Conservation (phyloP, 35 echinoderm and acorn worm genomes). For the Lytechinus pictus region DNA sequence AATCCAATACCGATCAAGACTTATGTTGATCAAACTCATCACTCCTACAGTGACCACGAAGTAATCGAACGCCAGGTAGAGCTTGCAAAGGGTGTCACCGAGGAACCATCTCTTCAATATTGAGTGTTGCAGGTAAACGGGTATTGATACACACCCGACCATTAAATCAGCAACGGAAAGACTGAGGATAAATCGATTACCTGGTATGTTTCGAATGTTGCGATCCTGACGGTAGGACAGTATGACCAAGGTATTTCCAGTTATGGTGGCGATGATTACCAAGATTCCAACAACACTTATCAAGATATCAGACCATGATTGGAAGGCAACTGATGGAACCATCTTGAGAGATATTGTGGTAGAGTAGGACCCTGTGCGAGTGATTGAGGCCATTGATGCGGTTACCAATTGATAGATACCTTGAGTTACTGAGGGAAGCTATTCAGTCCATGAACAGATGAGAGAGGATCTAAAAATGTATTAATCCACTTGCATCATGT, state of each 20-base stretch:
- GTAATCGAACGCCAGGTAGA: neutral
- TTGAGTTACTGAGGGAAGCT: no score
- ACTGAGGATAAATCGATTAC: conserved; percentile 22
- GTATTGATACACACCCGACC: neutral
- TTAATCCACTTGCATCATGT: no score
- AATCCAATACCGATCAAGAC: conserved; percentile 45
- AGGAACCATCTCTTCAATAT: neutral
- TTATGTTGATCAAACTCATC: neutral
- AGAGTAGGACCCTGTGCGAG: no score
- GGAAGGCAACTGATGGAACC: neutral
- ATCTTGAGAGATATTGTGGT: no score
- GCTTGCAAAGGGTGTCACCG: neutral
- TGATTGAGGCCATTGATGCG: no score
- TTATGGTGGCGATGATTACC: neutral
- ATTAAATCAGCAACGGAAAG: neutral
- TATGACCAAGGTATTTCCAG: neutral
- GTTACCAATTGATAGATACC: no score
- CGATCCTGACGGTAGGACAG: neutral
- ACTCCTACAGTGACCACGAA: neutral
- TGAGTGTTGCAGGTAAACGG: neutral
- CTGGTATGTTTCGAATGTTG: neutral
- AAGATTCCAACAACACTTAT: neutral
- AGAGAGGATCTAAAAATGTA: no score
- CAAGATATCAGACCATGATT: neutral
- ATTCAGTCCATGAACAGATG: no score